A percentile compares a stretch with the other conserved stretches of the same genome.
These are phyloP conservation scores for Drosophila orosa DNA, from an alignment of 1,140 invertebrate species.

Conservation along the genomic window DNA sequence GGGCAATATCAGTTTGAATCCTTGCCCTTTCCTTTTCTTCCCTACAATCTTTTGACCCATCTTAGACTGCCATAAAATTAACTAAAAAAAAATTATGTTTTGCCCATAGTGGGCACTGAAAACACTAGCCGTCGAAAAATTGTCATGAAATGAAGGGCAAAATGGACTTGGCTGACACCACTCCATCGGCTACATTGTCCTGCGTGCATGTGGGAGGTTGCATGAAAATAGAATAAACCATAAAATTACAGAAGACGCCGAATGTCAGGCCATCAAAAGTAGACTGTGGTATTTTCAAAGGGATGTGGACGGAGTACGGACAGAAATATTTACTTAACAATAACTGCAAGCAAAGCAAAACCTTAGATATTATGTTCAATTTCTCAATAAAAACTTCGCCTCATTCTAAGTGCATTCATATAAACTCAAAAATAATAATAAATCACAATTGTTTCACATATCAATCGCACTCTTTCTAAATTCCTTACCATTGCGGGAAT, in stretches of 20 bases:
- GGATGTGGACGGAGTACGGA: background rate
- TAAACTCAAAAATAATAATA: background rate
- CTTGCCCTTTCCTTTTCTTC: background rate
- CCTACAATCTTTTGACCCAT: background rate
- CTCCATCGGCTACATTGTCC: background rate
- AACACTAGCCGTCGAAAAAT: background rate
- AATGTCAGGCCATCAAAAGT: background rate
- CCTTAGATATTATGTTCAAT: no score
- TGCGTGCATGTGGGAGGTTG: background rate
- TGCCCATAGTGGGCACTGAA: background rate
- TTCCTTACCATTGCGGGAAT: background rate
- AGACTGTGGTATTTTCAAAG: background rate
- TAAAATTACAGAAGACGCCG: background rate
- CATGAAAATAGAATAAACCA: slow-evolving; percentile 12
- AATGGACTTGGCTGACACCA: background rate
- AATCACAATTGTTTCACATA: background rate
- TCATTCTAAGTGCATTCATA: no score
- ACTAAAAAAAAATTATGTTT: no score
- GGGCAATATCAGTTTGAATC: no score
- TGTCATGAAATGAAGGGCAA: background rate
- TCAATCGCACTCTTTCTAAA: background rate
- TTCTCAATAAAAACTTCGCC: no score
- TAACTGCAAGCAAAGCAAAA: background rate
- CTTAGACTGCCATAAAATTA: background rate
- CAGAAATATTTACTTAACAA: background rate